Base-by-base conservation (phyloP, 2,888 invertebrate genomes). In the Heliconius cydno region DNA sequence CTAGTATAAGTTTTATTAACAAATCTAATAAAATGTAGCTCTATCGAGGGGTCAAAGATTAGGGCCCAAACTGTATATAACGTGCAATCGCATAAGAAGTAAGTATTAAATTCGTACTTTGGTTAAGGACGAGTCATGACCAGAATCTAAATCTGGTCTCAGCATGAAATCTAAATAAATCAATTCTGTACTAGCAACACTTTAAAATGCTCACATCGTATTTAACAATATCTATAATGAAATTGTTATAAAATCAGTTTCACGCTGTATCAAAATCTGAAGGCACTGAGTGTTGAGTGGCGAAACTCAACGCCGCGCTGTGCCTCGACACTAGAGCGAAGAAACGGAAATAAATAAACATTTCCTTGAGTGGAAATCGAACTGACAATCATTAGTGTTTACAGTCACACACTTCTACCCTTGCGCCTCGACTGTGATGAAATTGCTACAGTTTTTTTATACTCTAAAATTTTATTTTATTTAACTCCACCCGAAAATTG, bases 381-480 rank as follows among this genome's bases (percentile, higher is more conserved):
- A 52, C 19, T 2, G 6, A 52, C 19, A 52, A 2, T 5, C 19
- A 52, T 4, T 46, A 13, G 5, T 5, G 13, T 46, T 46, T 46
- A 46, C 46, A 46, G 1, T 46, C 46, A 46, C 46, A 15, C 46
- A 34, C 34, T 34, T 34, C 1, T 34, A 34, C 34, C 34, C 12
- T 6, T 46, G 46, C 6, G 15, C 15, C 5, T 2, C 6, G 15
- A 46, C 15, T 34, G 41, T 41, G 12, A 41, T 6, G 19, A 52
- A 19, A 52, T 52, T 52, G 19, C 22, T 52, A 19, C 19, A 52
- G 19, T 5, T 73, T 67, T 34, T 78, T 78, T 78, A 38, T 67
- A 78, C 57, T 67, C 74, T 74, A 74, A 73, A 74, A 78, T 67
- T 78, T 78, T 78, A 78, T 73, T 74, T 78, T 78, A 78, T 73